Evolutionary conservation across 2,797 vertebrate genomes (phyloP).

Genomic region (Bradypodion ventrale): DNA sequence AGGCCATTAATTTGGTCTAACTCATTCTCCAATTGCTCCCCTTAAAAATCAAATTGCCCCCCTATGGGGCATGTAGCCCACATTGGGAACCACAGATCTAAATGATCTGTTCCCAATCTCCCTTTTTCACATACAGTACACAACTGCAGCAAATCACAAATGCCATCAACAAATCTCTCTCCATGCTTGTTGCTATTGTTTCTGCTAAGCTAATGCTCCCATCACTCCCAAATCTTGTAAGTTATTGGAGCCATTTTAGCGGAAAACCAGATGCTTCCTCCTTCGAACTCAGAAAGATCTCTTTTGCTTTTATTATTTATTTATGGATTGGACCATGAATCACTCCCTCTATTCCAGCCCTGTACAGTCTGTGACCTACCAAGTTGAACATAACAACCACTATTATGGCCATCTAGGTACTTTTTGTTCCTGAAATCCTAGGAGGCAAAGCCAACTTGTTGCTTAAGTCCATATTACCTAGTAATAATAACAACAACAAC

Average conservation of each 20-base stretch:
- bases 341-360: background rate
- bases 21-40: no score
- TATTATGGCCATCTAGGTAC: background rate
- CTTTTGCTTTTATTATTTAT: background rate
- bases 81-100: no score
- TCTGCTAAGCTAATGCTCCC: background rate
- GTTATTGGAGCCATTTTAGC: background rate
- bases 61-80: no score
- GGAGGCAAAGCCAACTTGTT: background rate
- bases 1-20: no score
- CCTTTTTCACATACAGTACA: background rate
- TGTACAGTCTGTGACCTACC: background rate
- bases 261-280: background rate
- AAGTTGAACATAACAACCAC: background rate
- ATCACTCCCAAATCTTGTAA: background rate
- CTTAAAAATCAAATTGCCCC: no score
- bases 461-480: background rate
- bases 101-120: no score
- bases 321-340: background rate
- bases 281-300: background rate
- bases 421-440: background rate
- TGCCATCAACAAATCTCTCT: background rate
- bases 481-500: no score
- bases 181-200: background rate
- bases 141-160: background rate